These are phyloP conservation scores for Cotesia typhae DNA, from an alignment of 1,140 invertebrate species.

Conservation along the genomic window DNA sequence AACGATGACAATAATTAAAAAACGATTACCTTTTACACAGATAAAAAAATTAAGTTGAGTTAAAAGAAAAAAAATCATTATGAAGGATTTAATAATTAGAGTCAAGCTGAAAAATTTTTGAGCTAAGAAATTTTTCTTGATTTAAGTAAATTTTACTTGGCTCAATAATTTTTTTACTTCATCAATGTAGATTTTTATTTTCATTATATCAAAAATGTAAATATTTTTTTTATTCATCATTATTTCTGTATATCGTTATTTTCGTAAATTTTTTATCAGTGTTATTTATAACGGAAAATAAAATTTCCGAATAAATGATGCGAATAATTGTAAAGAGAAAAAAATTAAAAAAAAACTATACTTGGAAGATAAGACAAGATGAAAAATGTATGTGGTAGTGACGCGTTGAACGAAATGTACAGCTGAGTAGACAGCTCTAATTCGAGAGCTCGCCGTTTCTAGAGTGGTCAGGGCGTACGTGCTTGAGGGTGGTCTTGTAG, in stretches of 20 bases:
- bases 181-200: background rate
- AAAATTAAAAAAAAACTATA: background rate
- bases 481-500: conserved; percentile 44
- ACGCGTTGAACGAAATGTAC: conserved; percentile 40
- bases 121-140: too few relatives aligned
- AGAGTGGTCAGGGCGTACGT: conserved; percentile 40
- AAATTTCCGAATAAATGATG: conserved; percentile 1
- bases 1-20: background rate
- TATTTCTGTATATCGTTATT: background rate
- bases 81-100: too few relatives aligned
- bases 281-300: background rate
- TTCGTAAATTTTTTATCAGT: background rate
- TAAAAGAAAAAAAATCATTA: too few relatives aligned
- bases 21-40: too few relatives aligned
- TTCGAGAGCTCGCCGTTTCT: conserved; percentile 36
- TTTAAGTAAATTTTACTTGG: too few relatives aligned
- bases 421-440: conserved; percentile 47
- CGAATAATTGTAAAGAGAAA: background rate
- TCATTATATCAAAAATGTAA: background rate
- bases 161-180: too few relatives aligned
- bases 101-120: too few relatives aligned
- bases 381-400: conserved; percentile 5
- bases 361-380: conserved; percentile 3
- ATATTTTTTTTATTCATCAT: background rate
- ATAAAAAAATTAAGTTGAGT: too few relatives aligned